Evolutionary conservation across 2,888 invertebrate species (phyloP).

Genomic region (Acanthosepion esculentum): DNA sequence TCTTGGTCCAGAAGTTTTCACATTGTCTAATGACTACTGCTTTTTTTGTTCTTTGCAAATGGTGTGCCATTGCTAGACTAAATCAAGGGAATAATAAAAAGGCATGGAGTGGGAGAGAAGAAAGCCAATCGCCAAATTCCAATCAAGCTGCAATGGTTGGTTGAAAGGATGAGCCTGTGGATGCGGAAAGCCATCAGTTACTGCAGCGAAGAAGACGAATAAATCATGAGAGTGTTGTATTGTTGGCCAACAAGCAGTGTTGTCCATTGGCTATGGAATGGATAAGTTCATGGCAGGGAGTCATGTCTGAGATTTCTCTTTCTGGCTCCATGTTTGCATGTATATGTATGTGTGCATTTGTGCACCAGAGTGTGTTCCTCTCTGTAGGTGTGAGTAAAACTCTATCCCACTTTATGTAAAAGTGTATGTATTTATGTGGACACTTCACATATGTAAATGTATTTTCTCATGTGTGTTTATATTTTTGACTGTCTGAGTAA

Average conservation of each 20-base stretch:
- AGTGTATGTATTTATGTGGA: no score
- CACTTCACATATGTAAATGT: no score
- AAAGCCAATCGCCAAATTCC: neutral
- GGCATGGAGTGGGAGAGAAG: neutral
- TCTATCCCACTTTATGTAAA: no score
- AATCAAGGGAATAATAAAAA: neutral
- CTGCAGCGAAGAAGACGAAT: neutral
- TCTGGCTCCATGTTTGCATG: neutral
- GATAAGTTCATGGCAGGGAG: neutral
- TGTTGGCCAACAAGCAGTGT: neutral
- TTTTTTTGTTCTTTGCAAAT: neutral
- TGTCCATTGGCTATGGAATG: neutral
- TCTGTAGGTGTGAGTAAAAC: no score
- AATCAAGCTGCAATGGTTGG: neutral
- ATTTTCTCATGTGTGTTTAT: no score
- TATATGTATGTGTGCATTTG: no score
- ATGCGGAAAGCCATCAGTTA: neutral
- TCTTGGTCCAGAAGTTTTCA: neutral
- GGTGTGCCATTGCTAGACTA: neutral
- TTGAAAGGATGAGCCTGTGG: neutral
- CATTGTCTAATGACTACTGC: conserved; percentile 8
- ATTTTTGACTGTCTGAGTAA: no score
- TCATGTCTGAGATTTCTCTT: neutral
- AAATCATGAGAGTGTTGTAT: neutral
- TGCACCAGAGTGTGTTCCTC: no score